Evolutionary conservation across 2,113 vertebrate genomes (phyloP), one percentile per base, ranked within the genome.

Genomic region (Otolemur garnettii): DNA sequence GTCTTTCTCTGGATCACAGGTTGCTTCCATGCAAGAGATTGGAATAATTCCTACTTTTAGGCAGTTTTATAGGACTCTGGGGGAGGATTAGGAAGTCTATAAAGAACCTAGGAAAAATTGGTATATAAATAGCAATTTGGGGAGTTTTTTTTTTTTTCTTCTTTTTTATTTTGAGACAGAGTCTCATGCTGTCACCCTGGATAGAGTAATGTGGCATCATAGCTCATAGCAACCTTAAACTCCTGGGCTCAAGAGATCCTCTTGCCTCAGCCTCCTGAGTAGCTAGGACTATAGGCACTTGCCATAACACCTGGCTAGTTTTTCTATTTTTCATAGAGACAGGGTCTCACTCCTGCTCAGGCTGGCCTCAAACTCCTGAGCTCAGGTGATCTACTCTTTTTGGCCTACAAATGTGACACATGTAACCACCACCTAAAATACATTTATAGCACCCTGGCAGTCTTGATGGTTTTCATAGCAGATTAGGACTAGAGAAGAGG

Each of bases 41-140:
- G 59, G 22, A 84, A 57, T 55, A 79, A 78, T 79, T 78, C 35
- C 55, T 21, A 59, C 50, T 68, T 85, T 38, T 78, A 60, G 26
- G 53, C 53, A 53, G 35, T 87, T 87, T 74, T 93, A 71, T 22
- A 35, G 77, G 45, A 68, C 62, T 71, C 66, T 13, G 45, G 50
- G n/a, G 22, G 81, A 92, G 57, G 83, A 68, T n/a, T 93, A 68
- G 57, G 69, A 83, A 83, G 33, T 77, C 72, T 95, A 10, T 90
- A 88, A 83, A 93, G 84, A 93, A 93, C 8, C 38, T 91, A 78
- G 42, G 83, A 68, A 86, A 95, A 69, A 9, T 68, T 95, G 33
- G 45, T 60, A 68, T 87, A 81, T 71, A 55, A 97, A 83, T 87
- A 72, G 11, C 10, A 59, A 72, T 74, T 90, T 93, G 50, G 22